A percentile compares a stretch with the other conserved stretches of the same genome.
Conservation (phyloP, 2,797 vertebrate genomes). For the Hylomyscus alleni region DNA sequence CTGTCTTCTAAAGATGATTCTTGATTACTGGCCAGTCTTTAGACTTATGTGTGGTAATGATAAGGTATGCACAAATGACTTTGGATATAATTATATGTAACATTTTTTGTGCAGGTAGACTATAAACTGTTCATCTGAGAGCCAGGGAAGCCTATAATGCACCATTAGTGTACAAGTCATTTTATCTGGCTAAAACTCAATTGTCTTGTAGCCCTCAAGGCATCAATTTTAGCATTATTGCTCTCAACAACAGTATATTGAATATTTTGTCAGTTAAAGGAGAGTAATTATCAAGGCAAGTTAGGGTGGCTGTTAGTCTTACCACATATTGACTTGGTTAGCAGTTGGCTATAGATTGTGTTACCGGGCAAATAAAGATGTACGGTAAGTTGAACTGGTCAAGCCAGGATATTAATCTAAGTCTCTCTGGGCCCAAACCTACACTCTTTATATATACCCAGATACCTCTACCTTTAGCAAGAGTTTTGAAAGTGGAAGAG, state of each 20-base stretch:
- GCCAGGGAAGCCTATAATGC: slow-evolving; percentile 86
- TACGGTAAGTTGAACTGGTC: slow-evolving; percentile 81
- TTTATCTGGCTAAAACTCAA: slow-evolving; percentile 90
- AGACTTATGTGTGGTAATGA: slow-evolving; percentile 77
- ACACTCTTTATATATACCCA: slow-evolving; percentile 34
- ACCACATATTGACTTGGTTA: slow-evolving; percentile 87
- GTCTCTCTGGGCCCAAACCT: slow-evolving; percentile 68
- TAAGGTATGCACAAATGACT: slow-evolving; percentile 76
- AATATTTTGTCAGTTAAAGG: slow-evolving; percentile 88
- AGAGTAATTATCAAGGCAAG: slow-evolving; percentile 87
- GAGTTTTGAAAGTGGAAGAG: slow-evolving; percentile 51
- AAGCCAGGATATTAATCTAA: slow-evolving; percentile 82
- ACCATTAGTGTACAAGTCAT: slow-evolving; percentile 90
- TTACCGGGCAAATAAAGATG: slow-evolving; percentile 84
- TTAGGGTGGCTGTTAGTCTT: slow-evolving; percentile 86
- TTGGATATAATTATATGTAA: slow-evolving; percentile 73
- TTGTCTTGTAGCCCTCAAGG: slow-evolving; percentile 86
- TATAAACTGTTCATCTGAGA: slow-evolving; percentile 70
- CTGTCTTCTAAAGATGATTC: slow-evolving; percentile 14
- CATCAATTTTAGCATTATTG: slow-evolving; percentile 86
- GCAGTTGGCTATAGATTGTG: slow-evolving; percentile 80
- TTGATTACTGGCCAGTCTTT: slow-evolving; percentile 72
- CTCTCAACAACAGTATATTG: slow-evolving; percentile 86
- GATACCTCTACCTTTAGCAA: slow-evolving; percentile 48
- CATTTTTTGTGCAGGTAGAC: slow-evolving; percentile 70